Evolutionary conservation across 2,888 invertebrate species (phyloP), one percentile per base, ranked within the genome.

Genomic region (Cryptus armator): DNA sequence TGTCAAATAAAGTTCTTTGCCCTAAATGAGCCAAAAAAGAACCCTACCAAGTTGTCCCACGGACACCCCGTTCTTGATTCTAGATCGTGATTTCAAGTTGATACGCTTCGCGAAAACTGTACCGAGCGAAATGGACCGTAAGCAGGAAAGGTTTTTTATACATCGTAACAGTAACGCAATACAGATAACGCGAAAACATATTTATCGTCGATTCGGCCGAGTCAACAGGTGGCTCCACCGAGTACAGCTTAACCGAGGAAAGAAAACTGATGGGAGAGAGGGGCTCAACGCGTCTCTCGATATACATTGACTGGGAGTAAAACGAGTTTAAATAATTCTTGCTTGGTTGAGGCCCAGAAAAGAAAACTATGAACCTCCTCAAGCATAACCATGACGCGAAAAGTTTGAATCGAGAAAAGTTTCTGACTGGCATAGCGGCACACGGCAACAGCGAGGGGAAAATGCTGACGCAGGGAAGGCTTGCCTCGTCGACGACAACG

Each of bases 141-240:
- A 56, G 24, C 3, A 24, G 12, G 24, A 56, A 56, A 56, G 19
- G 10, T 19, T 24, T 53, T 53, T 53, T 3, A 56, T 24, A 24
- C 24, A 19, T 56, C 56, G 1, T 56, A 76, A 66, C 19, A 70
- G 64, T 76, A 48, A 76, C 48, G 29, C 48, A 59, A 72, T 62
- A 51, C 62, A 48, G 71, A 76, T 67, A 81, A 71, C 71, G 44
- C 44, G 53, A 77, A 72, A 84, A 81, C 81, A 72, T 59, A 68
- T 53, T 81, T 74, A 81, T 84, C 64, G 81, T 78, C 72, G 74
- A 81, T 72, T 77, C 53, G 24, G 16, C 29, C 14, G 76, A 76
- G 79, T 59, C 87, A 87, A 87, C 87, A 87, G 87, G 87, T 87
- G 84, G 87, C 71, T 66, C 59, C 37, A 68, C 53, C 62, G 46